phyloP scores from a whole-genome alignment of 92 coral and sea anemone species.

The Epizoanthus stellaris region DNA sequence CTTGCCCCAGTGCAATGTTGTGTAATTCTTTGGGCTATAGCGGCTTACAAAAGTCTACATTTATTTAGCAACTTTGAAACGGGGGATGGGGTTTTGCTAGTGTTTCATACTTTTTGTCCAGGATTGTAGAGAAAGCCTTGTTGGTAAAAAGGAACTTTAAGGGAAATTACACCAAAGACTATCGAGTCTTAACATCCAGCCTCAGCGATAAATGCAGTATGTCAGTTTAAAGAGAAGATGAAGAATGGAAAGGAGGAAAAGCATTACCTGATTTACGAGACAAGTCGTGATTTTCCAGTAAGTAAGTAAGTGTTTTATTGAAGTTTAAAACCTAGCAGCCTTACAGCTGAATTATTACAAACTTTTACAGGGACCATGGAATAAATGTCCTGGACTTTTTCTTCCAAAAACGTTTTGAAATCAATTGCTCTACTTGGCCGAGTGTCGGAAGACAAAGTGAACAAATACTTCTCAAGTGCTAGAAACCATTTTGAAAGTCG shows the following conservation, averaged over 20 bases:
- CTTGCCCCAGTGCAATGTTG: no score
- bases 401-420: slow-evolving; percentile 31
- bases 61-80: no score
- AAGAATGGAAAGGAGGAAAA: slow-evolving; percentile 21
- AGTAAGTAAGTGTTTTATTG: no score
- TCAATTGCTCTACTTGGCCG: slow-evolving; percentile 50
- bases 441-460: slow-evolving; percentile 44
- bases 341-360: no score
- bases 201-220: neutral
- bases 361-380: slow-evolving; percentile 64
- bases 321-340: no score
- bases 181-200: slow-evolving; percentile 27
- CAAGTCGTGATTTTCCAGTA: slow-evolving; percentile 6
- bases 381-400: slow-evolving; percentile 50
- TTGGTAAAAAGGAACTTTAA: slow-evolving; percentile 25
- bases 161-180: slow-evolving; percentile 63
- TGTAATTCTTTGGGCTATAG: no score
- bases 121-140: no score
- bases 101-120: no score
- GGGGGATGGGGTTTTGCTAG: no score
- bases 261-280: slow-evolving; percentile 46
- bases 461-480: slow-evolving; percentile 16
- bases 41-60: no score
- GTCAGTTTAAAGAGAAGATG: slow-evolving; percentile 16
- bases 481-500: slow-evolving; percentile 28